Conservation (phyloP, 1,140 invertebrate genomes). For the Melanaphis sacchari region DNA sequence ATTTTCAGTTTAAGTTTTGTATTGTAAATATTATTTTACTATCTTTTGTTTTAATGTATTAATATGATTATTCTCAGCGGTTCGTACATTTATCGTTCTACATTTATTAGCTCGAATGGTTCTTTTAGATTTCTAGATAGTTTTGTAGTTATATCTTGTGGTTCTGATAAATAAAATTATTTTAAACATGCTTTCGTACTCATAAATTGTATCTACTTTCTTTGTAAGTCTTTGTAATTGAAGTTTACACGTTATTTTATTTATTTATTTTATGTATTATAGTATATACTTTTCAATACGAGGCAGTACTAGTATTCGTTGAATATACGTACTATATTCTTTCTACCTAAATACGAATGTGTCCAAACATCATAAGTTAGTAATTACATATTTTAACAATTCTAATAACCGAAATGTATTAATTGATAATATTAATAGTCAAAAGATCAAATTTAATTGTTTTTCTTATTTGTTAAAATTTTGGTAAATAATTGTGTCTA, state of each 20-base stretch:
- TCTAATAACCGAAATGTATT: too few species aligned
- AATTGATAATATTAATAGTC: too few species aligned
- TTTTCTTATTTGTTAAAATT: too few species aligned
- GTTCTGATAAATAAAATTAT: constrained; percentile 6
- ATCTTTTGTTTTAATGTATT: not conserved
- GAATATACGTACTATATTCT: not conserved
- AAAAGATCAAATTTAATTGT: too few species aligned
- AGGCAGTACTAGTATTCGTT: not conserved
- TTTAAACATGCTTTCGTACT: not conserved
- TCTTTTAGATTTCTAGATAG: constrained; percentile 26
- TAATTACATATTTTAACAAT: too few species aligned
- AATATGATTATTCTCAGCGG: not conserved
- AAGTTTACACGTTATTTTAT: not conserved
- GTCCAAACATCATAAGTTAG: too few species aligned
- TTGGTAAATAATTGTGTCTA: too few species aligned
- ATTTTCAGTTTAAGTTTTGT: not conserved
- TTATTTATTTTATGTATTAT: not conserved
- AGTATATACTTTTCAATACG: not conserved
- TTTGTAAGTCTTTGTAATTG: not conserved
- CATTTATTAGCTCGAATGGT: constrained; percentile 13
- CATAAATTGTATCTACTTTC: not conserved
- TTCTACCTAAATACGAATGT: too few species aligned
- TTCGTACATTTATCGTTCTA: not conserved
- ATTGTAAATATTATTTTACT: not conserved
- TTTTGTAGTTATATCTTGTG: not conserved